Evolutionary conservation across 2,113 vertebrate species (phyloP).

Genomic region (Glareola pratincola): DNA sequence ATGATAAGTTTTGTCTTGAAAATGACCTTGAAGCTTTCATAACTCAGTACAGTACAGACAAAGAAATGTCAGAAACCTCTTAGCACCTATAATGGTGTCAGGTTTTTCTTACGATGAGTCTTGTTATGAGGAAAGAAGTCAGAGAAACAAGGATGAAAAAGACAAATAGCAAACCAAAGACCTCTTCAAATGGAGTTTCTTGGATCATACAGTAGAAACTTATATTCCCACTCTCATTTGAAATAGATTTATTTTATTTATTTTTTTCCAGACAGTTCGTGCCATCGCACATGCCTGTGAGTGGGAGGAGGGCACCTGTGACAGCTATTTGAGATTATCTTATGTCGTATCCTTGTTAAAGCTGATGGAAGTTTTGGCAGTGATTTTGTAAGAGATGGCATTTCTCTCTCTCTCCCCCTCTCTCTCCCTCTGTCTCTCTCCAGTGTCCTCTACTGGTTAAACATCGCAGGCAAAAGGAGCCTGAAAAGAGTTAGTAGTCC

Average conservation of each 20-base stretch:
- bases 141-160: neutral
- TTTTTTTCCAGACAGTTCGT: neutral
- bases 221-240: neutral
- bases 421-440: neutral
- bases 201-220: neutral
- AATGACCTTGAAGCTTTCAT: neutral
- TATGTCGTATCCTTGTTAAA: neutral
- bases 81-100: neutral
- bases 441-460: neutral
- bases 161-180: neutral
- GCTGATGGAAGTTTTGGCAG: neutral
- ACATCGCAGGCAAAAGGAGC: neutral
- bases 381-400: neutral
- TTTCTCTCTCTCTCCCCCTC: neutral
- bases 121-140: neutral
- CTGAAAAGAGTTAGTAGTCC: neutral
- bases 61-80: neutral
- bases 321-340: neutral
- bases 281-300: neutral
- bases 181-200: neutral
- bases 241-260: neutral
- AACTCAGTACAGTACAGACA: neutral
- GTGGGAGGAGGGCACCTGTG: neutral
- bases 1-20: neutral
- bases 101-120: neutral